phyloP scores from a whole-genome alignment of 2,888 invertebrate genomes.

The Andrena chrysosceles region DNA sequence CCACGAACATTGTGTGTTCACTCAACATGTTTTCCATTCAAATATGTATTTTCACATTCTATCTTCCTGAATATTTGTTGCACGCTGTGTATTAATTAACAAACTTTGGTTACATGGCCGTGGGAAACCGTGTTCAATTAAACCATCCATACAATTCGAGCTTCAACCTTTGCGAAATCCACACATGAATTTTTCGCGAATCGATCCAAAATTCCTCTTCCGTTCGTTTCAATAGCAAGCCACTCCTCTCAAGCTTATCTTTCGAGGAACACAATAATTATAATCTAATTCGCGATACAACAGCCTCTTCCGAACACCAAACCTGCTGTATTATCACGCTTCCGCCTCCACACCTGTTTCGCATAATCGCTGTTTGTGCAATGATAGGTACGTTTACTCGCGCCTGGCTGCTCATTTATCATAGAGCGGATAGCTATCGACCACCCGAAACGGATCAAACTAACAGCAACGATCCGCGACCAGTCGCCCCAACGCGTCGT shows the following conservation, averaged over 20 bases:
- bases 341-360: constrained; percentile 17
- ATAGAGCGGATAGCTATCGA: constrained; percentile 33
- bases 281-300: not conserved
- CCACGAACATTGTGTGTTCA: not conserved
- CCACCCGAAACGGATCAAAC: constrained; percentile 35
- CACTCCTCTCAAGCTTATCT: not conserved
- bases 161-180: not conserved
- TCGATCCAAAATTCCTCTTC: not conserved
- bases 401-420: constrained; percentile 33
- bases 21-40: not conserved
- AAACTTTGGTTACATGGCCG: constrained; percentile 12
- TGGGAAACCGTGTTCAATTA: not conserved
- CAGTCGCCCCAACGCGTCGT: not conserved
- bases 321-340: constrained; percentile 10
- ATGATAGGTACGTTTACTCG: constrained; percentile 34
- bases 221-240: not conserved
- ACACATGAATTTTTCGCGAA: constrained; percentile 3
- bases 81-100: constrained; percentile 34
- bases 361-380: constrained; percentile 34
- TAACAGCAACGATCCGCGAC: constrained; percentile 21
- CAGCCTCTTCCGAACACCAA: too few species aligned
- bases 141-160: not conserved
- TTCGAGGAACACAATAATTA: not conserved
- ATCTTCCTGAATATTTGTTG: constrained; percentile 24
- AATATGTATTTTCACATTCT: not conserved